Base-by-base conservation (phyloP, 1,140 invertebrate genomes). In the Bombus cullumanus region DNA sequence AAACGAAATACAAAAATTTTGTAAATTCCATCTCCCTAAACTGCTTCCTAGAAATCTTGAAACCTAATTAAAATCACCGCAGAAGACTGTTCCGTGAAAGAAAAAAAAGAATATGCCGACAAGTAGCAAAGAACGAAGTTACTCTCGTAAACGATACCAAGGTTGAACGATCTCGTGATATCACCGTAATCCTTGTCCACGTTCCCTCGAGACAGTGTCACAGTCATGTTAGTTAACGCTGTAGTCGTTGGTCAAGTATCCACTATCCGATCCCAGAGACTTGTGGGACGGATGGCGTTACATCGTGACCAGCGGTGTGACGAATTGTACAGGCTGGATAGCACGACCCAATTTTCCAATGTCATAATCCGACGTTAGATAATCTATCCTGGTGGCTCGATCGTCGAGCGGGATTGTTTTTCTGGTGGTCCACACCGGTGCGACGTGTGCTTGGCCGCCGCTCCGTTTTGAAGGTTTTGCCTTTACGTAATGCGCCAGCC, bases 211-310 rank as follows among this genome's bases (percentile, higher is more conserved):
- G 83, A 84, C 71, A 41, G 25, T 62, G 72, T 83, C 86, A 86
- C 88, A 84, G 86, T 83, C 86, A 83, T 75, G 86, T 82, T 91
- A 84, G 90, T 91, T 91, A 91, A 91, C 84, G 77, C 80, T 64
- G 81, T 76, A 31, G 69, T 81, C 80, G 78, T 59, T 79, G 78
- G 78, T 80, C 91, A 78, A 81, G 82, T 89, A 91, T 91, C 90
- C 86, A 90, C 75, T 89, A 91, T 87, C 86, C 86, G 88, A 91
- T 91, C 88, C 91, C 86, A 91, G 83, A 88, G 88, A 90, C 90
- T 86, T 88, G 75, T 91, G 90, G 84, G 91, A 91, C 86, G 34
- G 59, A 53, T 81, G 57, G 72, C 22, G 34, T 81, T 86, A 88
- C 76, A 82, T 47, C 34, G 43, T 77, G 88, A 83, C 77, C 74